A percentile compares a stretch with the other conserved stretches of the same genome.
These are phyloP conservation scores for Mantis religiosa DNA, from an alignment of 2,888 invertebrate species.

Conservation along the genomic window DNA sequence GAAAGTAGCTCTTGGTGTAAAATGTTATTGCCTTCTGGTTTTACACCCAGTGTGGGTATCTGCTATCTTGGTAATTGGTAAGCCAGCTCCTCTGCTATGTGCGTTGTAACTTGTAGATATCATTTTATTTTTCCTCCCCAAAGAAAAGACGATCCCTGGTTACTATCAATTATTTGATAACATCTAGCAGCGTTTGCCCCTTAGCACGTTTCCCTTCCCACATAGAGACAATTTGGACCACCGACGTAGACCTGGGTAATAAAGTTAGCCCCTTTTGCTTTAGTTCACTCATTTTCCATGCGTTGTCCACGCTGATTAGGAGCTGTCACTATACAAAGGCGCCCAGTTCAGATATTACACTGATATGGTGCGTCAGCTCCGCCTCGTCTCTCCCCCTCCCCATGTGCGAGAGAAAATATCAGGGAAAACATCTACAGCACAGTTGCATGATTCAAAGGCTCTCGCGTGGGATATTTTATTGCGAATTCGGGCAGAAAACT, in stretches of 20 bases:
- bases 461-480: neutral
- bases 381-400: neutral
- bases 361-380: neutral
- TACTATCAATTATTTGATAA: slow-evolving; percentile 1
- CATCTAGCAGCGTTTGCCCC: neutral
- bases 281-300: neutral
- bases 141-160: neutral
- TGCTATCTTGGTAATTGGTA: neutral
- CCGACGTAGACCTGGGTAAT: slow-evolving; percentile 10
- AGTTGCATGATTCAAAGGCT: neutral
- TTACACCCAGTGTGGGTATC: too few species aligned
- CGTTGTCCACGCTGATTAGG: slow-evolving; percentile 11
- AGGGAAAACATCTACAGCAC: neutral
- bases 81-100: neutral
- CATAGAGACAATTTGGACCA: neutral
- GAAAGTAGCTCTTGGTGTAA: too few species aligned
- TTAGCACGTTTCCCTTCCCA: neutral
- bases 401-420: neutral
- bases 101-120: neutral
- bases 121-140: neutral
- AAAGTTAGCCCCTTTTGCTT: neutral
- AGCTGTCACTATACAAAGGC: neutral
- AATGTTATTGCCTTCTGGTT: too few species aligned
- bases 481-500: too few species aligned
- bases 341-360: slow-evolving; percentile 1